Conservation (phyloP, 2,797 vertebrate genomes). For the Tarsius wallacei region DNA sequence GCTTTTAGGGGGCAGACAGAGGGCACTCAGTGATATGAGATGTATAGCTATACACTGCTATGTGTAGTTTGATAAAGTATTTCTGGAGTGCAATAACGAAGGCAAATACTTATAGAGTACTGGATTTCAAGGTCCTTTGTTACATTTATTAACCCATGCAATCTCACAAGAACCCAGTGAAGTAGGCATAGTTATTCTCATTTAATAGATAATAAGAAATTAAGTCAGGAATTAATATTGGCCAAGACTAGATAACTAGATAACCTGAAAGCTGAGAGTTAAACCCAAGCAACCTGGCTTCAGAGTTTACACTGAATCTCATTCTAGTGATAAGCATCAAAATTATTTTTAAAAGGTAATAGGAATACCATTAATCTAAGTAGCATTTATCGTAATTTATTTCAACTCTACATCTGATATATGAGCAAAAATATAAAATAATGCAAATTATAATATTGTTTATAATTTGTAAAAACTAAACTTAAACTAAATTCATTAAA, state of each 20-base stretch:
- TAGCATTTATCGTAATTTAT: background rate
- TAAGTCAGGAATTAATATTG: background rate
- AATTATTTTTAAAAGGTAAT: background rate
- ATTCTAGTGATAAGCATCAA: background rate
- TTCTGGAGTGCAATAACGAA: background rate
- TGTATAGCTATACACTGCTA: background rate
- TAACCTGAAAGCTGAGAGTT: background rate
- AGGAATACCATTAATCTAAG: background rate
- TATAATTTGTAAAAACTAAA: background rate
- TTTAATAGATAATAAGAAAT: background rate
- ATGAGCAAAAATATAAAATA: background rate
- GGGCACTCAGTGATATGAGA: background rate
- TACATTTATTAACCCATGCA: background rate
- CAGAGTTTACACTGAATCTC: background rate
- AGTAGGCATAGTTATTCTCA: background rate
- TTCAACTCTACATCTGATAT: background rate
- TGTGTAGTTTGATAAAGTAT: conserved; percentile 13
- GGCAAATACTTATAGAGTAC: background rate
- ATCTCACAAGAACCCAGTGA: background rate
- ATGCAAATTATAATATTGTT: background rate
- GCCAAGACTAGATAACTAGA: background rate
- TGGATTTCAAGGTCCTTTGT: background rate
- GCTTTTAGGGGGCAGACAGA: background rate
- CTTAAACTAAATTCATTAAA: background rate
- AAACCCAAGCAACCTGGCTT: background rate